A percentile compares a stretch with the other conserved stretches of the same genome.
phyloP scores from a whole-genome alignment of 2,113 vertebrate species.

The Cyanocitta stelleri region DNA sequence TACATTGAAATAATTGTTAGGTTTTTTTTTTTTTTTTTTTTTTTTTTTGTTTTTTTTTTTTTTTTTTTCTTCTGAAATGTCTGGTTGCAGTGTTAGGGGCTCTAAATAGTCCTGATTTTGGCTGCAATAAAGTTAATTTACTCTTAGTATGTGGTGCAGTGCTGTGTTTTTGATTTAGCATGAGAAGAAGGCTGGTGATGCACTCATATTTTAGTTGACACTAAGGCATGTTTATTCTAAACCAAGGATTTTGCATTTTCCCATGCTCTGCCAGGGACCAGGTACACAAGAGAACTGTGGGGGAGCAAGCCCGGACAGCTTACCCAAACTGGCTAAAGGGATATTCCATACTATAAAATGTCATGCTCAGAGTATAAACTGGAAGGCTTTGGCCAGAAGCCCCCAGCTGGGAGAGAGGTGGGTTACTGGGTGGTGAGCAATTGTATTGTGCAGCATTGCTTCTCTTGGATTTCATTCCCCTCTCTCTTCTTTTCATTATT shows the following conservation, averaged over 20 bases:
- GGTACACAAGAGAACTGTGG: accelerated
- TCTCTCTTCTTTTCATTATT: not conserved
- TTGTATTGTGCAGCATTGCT: not conserved
- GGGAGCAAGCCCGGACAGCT: not conserved
- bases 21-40: not conserved
- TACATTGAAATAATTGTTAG: not conserved
- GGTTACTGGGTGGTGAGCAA: not conserved
- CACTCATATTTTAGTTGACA: not conserved
- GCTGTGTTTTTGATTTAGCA: not conserved
- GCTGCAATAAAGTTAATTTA: not conserved
- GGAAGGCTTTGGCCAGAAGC: not conserved
- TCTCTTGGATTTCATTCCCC: not conserved
- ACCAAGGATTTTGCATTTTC: not conserved
- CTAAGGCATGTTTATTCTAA: not conserved
- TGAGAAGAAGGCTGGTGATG: not conserved
- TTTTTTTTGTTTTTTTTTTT: not conserved
- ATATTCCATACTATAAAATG: not conserved
- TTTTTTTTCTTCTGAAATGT: not conserved
- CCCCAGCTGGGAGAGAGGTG: not conserved
- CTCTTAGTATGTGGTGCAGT: too few species aligned
- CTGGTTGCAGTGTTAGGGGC: not conserved
- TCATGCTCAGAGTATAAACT: not conserved
- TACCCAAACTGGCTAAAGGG: not conserved
- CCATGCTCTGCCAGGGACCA: not conserved
- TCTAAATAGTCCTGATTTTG: not conserved